A percentile compares a stretch with the other conserved stretches of the same genome.
These are phyloP conservation scores for Ellobius talpinus DNA, from an alignment of 2,113 vertebrate species.

Conservation along the genomic window DNA sequence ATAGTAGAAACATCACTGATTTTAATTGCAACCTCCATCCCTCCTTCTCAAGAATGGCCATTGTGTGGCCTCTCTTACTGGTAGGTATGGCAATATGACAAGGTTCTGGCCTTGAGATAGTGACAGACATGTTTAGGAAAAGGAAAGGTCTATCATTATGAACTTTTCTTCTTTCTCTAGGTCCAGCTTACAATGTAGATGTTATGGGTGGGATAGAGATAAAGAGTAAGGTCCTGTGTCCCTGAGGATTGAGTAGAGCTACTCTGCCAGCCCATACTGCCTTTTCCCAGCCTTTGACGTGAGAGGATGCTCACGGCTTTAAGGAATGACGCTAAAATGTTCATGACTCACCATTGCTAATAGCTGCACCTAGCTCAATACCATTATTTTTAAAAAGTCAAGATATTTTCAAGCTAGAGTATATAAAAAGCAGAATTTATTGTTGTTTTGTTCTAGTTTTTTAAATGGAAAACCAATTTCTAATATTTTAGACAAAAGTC, in stretches of 20 bases:
- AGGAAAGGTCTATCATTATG: background rate
- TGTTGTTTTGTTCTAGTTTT: background rate
- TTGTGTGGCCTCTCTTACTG: background rate
- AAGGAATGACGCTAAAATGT: background rate
- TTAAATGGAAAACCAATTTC: background rate
- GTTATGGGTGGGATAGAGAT: background rate
- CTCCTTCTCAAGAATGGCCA: background rate
- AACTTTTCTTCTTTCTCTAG: background rate
- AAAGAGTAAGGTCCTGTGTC: background rate
- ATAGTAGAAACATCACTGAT: background rate
- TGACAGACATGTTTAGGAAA: background rate
- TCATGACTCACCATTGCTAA: conserved; percentile 7
- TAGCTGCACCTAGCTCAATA: background rate
- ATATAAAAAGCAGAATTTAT: background rate
- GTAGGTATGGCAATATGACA: background rate
- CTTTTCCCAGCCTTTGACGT: background rate
- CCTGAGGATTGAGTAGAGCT: background rate
- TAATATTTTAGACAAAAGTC: background rate
- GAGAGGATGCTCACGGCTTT: background rate
- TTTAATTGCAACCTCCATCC: background rate
- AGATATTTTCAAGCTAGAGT: background rate
- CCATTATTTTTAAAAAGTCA: background rate
- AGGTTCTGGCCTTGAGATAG: background rate
- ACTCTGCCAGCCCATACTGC: background rate
- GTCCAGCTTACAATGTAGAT: background rate